Percentiles rank a stretch among this genome's conserved stretches.
Evolutionary conservation across 2,888 invertebrate species (phyloP).

Genomic region (Eupithecia vulgata): DNA sequence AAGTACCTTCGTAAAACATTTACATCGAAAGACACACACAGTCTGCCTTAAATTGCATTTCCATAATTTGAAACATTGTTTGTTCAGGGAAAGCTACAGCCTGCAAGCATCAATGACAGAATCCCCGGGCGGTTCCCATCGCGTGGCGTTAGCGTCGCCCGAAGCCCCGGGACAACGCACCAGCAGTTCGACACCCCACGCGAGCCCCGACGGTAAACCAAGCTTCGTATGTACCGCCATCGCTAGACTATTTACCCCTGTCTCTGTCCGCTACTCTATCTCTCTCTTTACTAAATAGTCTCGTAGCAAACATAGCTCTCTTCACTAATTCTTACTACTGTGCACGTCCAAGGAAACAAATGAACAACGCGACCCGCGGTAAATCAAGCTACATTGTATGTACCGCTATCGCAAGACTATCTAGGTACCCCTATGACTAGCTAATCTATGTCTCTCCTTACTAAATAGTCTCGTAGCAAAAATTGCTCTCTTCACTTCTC

Average conservation of each 20-base stretch:
- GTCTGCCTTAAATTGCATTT: too few species aligned
- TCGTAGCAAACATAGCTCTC: background rate
- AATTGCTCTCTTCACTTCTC: too few species aligned
- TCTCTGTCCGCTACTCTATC: constrained; percentile 18
- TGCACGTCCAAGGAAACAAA: too few species aligned
- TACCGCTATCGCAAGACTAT: too few species aligned
- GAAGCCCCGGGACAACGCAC: constrained; percentile 74
- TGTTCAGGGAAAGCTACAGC: constrained; percentile 83
- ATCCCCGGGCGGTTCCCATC: constrained; percentile 73
- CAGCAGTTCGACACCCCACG: constrained; percentile 73
- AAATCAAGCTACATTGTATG: too few species aligned
- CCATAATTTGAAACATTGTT: background rate
- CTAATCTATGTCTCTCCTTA: too few species aligned
- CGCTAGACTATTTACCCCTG: constrained; percentile 48
- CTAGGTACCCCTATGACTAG: too few species aligned
- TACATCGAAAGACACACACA: constrained; percentile 47
- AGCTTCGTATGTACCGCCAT: constrained; percentile 78
- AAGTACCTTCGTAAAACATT: too few species aligned
- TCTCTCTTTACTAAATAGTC: background rate
- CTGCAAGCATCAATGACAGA: constrained; percentile 85
- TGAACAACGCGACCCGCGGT: too few species aligned
- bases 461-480: too few species aligned
- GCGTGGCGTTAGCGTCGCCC: constrained; percentile 87
- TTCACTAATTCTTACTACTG: too few species aligned
- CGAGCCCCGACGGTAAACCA: constrained; percentile 82